phyloP scores from a whole-genome alignment of 92 coral and sea anemone genomes.

The Isaurus tuberculatus region DNA sequence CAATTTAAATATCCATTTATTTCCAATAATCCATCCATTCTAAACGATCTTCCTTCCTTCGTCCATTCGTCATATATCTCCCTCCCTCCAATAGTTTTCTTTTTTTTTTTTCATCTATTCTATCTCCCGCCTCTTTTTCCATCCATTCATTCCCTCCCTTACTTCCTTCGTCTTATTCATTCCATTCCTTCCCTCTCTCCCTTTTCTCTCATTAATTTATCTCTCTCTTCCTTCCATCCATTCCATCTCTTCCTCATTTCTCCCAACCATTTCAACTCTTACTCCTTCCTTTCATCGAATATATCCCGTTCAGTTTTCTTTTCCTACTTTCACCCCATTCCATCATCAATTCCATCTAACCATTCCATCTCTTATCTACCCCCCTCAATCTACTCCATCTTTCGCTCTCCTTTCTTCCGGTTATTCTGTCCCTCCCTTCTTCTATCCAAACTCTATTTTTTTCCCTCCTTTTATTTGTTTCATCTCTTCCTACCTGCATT shows the following conservation, averaged over 20 bases:
- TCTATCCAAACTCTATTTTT: too few relatives aligned
- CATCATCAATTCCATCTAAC: neutral
- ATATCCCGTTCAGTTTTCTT: neutral
- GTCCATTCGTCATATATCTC: neutral
- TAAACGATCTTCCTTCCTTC: neutral
- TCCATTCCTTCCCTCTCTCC: neutral
- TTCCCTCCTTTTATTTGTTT: neutral
- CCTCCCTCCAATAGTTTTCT: neutral
- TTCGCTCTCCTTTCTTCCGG: neutral
- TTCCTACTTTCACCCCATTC: neutral
- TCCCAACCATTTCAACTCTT: neutral
- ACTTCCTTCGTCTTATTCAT: neutral
- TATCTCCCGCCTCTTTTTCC: neutral
- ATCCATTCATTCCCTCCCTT: neutral
- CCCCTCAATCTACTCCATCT: too few relatives aligned
- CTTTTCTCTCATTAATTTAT: neutral
- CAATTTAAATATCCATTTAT: too few relatives aligned
- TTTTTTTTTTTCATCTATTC: neutral
- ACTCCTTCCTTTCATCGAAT: constrained; percentile 3
- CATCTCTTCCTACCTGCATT: neutral
- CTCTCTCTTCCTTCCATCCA: neutral
- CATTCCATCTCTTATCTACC: neutral
- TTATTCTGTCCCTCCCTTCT: neutral
- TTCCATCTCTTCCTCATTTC: neutral
- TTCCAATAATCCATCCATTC: neutral